Percentiles rank a stretch among this genome's conserved stretches.
Conservation (phyloP, 1,140 invertebrate genomes). For the Saccostrea glomerata region DNA sequence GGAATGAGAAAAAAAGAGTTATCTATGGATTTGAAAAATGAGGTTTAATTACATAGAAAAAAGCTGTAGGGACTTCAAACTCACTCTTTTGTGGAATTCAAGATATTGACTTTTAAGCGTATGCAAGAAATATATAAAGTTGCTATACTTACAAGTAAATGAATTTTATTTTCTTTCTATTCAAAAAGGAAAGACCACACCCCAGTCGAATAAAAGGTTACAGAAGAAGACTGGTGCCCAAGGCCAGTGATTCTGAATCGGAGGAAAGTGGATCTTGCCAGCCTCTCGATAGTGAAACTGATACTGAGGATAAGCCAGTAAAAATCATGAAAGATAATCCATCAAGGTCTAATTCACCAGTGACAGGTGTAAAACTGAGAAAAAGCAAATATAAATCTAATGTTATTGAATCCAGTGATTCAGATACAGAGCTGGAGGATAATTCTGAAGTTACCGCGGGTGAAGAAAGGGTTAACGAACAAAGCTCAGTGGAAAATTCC, state of each 20-base stretch:
- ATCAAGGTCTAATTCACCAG: conserved; percentile 12
- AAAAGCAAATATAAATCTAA: conserved; percentile 6
- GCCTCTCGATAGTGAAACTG: background rate
- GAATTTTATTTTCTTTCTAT: background rate
- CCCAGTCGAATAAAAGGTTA: conserved; percentile 1
- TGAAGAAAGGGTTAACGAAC: background rate
- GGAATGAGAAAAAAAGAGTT: no score
- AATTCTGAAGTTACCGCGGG: background rate
- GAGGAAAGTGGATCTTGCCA: background rate
- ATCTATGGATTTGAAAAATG: no score
- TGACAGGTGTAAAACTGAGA: background rate
- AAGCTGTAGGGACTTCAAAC: no score
- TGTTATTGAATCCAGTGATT: conserved; percentile 30
- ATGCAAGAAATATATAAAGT: no score
- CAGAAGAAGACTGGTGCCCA: background rate
- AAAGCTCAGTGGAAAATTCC: background rate
- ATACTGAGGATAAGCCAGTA: background rate
- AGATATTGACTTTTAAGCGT: no score
- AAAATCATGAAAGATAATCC: background rate
- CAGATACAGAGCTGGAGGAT: background rate
- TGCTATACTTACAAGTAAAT: background rate
- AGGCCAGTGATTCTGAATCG: background rate
- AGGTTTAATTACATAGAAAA: no score
- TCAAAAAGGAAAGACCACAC: background rate
- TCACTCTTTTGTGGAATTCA: no score